Evolutionary conservation across 2,797 vertebrate species (phyloP).

Genomic region (Esox lucius): DNA sequence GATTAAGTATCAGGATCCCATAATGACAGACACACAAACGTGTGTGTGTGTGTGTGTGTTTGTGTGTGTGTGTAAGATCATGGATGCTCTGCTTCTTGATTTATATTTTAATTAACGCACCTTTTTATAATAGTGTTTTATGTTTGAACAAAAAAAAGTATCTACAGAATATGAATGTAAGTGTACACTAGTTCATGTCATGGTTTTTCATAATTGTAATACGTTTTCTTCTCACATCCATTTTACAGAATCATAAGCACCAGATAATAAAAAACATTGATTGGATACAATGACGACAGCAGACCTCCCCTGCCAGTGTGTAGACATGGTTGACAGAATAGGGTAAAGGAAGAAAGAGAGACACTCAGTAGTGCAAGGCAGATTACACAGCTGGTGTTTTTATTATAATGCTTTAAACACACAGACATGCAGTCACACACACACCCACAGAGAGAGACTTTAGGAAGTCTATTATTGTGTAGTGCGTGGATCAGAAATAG

Average conservation of each 20-base stretch:
- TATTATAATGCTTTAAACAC: background rate
- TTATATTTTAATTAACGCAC: too few species aligned
- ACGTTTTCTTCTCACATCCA: background rate
- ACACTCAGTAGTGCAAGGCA: background rate
- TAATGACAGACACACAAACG: too few species aligned
- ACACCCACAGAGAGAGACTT: conserved; percentile 2
- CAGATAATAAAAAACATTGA: background rate
- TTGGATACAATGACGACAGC: background rate
- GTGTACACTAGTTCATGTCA: background rate
- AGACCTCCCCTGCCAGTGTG: background rate
- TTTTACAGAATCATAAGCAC: background rate
- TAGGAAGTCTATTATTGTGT: conserved; percentile 13
- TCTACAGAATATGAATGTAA: too few species aligned
- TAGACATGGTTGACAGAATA: background rate
- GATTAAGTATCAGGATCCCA: too few species aligned
- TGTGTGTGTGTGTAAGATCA: too few species aligned
- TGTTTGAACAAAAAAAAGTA: too few species aligned
- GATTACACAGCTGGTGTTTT: background rate
- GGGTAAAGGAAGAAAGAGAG: background rate
- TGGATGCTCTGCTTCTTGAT: too few species aligned
- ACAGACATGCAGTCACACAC: background rate
- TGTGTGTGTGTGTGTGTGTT: too few species aligned
- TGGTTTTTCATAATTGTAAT: background rate
- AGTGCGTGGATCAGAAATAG: conserved; percentile 70
- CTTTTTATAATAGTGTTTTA: too few species aligned